Conservation (phyloP, 2,888 invertebrate species). For the Ceriagrion tenellum region DNA sequence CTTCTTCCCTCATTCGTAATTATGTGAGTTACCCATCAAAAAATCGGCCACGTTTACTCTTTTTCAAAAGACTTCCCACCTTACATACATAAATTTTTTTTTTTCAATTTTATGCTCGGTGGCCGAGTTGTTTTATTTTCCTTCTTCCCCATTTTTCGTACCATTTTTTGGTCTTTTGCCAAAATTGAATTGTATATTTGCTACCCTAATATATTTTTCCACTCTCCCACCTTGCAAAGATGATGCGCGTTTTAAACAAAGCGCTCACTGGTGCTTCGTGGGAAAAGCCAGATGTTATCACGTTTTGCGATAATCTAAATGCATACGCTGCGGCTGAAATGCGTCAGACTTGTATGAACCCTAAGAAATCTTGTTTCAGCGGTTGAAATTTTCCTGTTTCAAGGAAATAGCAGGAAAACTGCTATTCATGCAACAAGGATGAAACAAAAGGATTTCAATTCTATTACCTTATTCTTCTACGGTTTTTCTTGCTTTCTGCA, state of each 20-base stretch:
- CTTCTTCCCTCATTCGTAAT: background rate
- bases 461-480: no score
- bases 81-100: background rate
- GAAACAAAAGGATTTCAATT: no score
- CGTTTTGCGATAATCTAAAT: no score
- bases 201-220: background rate
- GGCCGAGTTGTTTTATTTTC: background rate
- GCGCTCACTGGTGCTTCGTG: background rate
- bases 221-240: background rate
- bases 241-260: background rate
- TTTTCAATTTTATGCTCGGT: background rate
- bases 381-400: no score
- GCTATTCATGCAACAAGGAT: no score
- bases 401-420: no score
- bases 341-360: no score
- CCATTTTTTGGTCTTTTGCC: background rate
- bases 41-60: constrained; percentile 22
- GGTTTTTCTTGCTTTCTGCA: no score
- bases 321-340: no score
- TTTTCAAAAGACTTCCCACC: background rate
- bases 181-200: background rate
- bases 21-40: background rate
- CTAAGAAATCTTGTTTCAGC: no score
- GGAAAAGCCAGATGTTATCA: background rate
- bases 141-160: background rate